Base-by-base conservation (phyloP, 2,797 vertebrate genomes). In the Brachyrhaphis roseni region DNA sequence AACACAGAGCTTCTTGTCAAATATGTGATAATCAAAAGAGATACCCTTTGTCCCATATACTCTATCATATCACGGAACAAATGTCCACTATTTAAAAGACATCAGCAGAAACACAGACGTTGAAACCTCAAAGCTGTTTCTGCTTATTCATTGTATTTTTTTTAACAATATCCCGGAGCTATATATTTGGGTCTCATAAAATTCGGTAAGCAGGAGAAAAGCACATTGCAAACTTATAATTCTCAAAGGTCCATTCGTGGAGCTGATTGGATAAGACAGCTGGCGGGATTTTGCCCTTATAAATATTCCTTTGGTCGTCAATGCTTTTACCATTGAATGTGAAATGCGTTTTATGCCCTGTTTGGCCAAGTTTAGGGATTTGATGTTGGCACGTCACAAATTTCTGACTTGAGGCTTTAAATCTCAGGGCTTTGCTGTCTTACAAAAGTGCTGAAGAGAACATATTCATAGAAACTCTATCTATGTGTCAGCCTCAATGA, bases 101-200 rank as follows among this genome's bases (percentile, higher is more conserved):
- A 75, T 78, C 51, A 78, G 28, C 34, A 64, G 16, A 77, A 46
- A 71, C 34, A 62, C 5, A 77, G 39, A 76, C 47, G 23, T 16
- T 64, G 13, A 66, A 78, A 68, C 26, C 51, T 45, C 70, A 59
- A 16, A 45, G 47, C 39, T 57, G 39, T 43, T 64, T 70, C 3
- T 79, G 70, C 79, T 81, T 76, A 31, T 78, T 49, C 73, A 78
- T 64, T 53, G 45, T 59, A 2, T 78, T 78, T 81, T 78, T 81
- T 45, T 75, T 79, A 64, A 74, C 66, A 76, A 51, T 53, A 62
- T 64, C 43, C 76, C 74, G 39, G n/a, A 36, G 46, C 76, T 77
- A 39, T 85, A 82, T 83, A 85, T 80, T 79, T 78, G 10, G 10
- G 4, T 68, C 66, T 88, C 23, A 57, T 90, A 84, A 90, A 89